phyloP scores from a whole-genome alignment of 1,140 invertebrate genomes.

The Calliopsis andreniformis region DNA sequence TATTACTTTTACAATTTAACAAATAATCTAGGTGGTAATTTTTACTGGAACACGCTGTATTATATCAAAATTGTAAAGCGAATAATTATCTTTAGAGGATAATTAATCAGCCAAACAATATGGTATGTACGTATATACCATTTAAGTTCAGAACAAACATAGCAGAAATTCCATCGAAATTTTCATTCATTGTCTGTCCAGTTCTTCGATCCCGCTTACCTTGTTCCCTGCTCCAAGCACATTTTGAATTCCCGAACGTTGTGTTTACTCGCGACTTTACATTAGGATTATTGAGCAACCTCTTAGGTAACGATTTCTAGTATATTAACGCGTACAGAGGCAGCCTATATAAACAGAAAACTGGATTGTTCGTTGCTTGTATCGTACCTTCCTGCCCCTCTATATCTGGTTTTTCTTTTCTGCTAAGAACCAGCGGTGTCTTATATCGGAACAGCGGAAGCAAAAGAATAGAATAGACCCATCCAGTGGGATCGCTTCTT shows the following conservation, averaged over 20 bases:
- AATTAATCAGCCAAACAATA: too few species aligned
- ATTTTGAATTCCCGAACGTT: neutral
- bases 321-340: slow-evolving; percentile 3
- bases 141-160: neutral
- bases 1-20: too few species aligned
- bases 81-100: too few species aligned
- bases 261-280: neutral
- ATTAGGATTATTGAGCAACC: neutral
- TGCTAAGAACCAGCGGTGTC: slow-evolving; percentile 15
- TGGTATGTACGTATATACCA: too few species aligned
- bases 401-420: neutral
- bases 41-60: too few species aligned
- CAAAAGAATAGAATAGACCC: slow-evolving; percentile 46
- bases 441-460: slow-evolving; percentile 35
- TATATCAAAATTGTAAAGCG: too few species aligned
- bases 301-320: neutral
- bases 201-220: too few species aligned
- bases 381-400: slow-evolving; percentile 7
- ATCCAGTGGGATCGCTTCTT: slow-evolving; percentile 58
- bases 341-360: slow-evolving; percentile 4
- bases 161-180: too few species aligned
- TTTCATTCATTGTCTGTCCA: too few species aligned
- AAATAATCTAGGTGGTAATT: too few species aligned
- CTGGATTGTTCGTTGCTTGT: slow-evolving; percentile 7
- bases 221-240: too few species aligned